A percentile compares a stretch with the other conserved stretches of the same genome.
These are phyloP conservation scores for Urocynchramus pylzowi DNA, from an alignment of 2,113 vertebrate genomes.

Conservation along the genomic window DNA sequence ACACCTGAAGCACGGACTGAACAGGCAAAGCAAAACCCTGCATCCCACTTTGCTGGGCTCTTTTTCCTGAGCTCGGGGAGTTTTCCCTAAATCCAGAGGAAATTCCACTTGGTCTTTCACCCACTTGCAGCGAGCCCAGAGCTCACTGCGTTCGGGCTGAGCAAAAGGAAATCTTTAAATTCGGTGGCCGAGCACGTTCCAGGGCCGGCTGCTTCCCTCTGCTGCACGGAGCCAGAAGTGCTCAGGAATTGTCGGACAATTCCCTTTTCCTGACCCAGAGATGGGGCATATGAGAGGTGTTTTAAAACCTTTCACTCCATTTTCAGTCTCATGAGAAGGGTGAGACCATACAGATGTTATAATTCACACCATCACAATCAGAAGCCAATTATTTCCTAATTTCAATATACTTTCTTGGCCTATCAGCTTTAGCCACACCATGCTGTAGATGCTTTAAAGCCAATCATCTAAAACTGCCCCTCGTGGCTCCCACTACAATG, in stretches of 20 bases:
- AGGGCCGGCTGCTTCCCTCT: constrained; percentile 26
- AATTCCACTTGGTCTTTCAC: neutral
- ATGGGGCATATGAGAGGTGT: neutral
- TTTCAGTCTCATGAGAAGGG: too few relatives aligned
- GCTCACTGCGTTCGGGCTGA: fast-evolving
- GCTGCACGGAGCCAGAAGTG: neutral
- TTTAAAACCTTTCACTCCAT: too few relatives aligned
- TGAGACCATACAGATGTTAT: too few relatives aligned
- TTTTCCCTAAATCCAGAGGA: neutral
- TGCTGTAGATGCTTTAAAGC: too few relatives aligned
- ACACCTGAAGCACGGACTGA: fast-evolving
- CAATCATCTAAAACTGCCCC: too few relatives aligned
- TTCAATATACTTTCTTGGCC: too few relatives aligned
- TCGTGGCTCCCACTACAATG: too few relatives aligned
- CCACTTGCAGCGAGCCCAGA: neutral
- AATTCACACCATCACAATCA: too few relatives aligned
- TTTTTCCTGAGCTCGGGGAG: neutral
- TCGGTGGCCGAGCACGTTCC: neutral
- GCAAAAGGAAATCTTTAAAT: fast-evolving
- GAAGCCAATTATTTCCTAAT: too few relatives aligned
- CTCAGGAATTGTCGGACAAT: neutral
- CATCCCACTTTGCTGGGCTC: neutral
- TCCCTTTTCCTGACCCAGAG: neutral
- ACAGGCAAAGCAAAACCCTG: fast-evolving
- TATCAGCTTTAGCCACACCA: too few relatives aligned